Evolutionary conservation across 1,140 invertebrate species (phyloP).

Genomic region (Agrilus planipennis): DNA sequence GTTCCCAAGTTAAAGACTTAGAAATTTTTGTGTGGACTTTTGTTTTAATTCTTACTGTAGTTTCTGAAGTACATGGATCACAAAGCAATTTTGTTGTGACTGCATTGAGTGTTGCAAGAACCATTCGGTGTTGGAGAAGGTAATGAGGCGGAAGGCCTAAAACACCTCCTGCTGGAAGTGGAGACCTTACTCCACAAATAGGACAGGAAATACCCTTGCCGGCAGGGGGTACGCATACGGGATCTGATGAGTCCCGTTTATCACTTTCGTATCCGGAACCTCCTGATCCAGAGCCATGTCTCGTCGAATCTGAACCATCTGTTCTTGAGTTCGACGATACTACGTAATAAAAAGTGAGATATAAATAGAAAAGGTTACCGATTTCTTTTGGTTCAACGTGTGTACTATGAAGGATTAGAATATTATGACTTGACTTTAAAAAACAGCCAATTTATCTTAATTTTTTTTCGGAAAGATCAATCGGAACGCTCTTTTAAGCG

Average conservation of each 20-base stretch:
- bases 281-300: conserved; percentile 31
- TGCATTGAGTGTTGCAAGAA: conserved; percentile 36
- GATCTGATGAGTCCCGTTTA: conserved; percentile 25
- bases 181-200: conserved; percentile 37
- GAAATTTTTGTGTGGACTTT: too few relatives aligned
- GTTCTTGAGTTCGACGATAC: background rate
- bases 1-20: too few relatives aligned
- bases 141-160: conserved; percentile 44
- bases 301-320: conserved; percentile 3
- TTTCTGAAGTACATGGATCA: conserved; percentile 43
- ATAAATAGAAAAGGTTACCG: too few relatives aligned
- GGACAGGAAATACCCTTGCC: conserved; percentile 35
- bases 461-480: too few relatives aligned
- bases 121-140: conserved; percentile 41
- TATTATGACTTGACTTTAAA: too few relatives aligned
- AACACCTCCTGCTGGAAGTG: conserved; percentile 38
- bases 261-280: conserved; percentile 44
- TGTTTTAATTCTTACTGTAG: conserved; percentile 33
- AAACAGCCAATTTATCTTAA: too few relatives aligned
- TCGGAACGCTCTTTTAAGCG: too few relatives aligned
- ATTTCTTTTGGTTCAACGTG: too few relatives aligned
- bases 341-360: too few relatives aligned
- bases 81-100: conserved; percentile 38
- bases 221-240: background rate
- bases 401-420: too few relatives aligned